Evolutionary conservation across 2,797 vertebrate species (phyloP), one percentile per base, ranked within the genome.

Genomic region (Zalophus californianus): DNA sequence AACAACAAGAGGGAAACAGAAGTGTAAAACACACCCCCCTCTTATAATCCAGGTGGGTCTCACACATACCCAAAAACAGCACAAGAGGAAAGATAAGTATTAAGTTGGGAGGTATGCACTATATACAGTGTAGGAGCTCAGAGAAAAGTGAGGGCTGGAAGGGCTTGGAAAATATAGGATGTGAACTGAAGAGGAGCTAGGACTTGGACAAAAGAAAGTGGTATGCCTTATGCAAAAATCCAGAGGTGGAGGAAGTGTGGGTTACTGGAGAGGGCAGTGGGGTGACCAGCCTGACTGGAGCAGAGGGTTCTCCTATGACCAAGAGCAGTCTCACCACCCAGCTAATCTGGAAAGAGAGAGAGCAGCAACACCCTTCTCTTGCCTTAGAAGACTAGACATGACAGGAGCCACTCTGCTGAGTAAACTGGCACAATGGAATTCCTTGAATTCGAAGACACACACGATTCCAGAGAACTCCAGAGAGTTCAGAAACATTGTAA

Each of bases 401-500:
- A 0, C 7, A 44, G 82, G 58, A 73, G 78, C 32, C 8, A 23
- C 14, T 41, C 23, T 38, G 44, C 66, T 13, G 38, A 66, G 56
- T 41, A 32, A 82, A 32, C 0, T 4, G 27, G 80, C 68, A 90
- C 38, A 48, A 27, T 0, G 44, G 60, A 50, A 52, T 48, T 66
- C 50, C 64, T 7, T 75, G 25, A 82, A 21, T n/a, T 62, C n/a
- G 35, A 0, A 86, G 68, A 75, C 68, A 58, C 3, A 48, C 60
- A 38, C 7, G 9, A 20, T 14, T 77, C 62, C 44, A 73, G 79
- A 38, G 38, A 38, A 38, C 38, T 38, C 56, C 54, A 68, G 32
- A 82, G 23, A 56, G 23, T 86, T 93, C 58, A 85, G 64, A 92
- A 21, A 60, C 75, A 66, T 44, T 29, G 41, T 41, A 23, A 35